A percentile compares a stretch with the other conserved stretches of the same genome.
Evolutionary conservation across 2,797 vertebrate genomes (phyloP).

Genomic region (Notolepis coatsorum): DNA sequence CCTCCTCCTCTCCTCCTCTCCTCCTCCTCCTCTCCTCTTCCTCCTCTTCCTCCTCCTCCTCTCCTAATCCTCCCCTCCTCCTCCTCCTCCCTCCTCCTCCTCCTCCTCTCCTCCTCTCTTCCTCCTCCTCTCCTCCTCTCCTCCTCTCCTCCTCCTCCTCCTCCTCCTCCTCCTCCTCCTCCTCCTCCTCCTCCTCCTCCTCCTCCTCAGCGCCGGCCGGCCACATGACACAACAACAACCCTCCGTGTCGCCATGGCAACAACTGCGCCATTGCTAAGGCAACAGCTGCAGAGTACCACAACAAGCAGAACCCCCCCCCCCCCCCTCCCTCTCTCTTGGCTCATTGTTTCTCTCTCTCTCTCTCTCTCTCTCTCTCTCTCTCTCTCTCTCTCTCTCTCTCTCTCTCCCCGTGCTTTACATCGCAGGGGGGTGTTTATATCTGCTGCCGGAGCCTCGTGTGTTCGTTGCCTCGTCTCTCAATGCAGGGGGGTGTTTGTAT

Average conservation of each 20-base stretch:
- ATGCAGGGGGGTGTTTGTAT: too few species aligned
- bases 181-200: neutral
- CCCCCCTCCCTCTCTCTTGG: too few species aligned
- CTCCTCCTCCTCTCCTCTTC: too few species aligned
- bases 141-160: too few species aligned
- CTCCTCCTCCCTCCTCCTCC: too few species aligned
- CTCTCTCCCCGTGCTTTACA: slow-evolving; percentile 19
- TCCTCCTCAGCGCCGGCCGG: slow-evolving; percentile 32
- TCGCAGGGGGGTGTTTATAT: too few species aligned
- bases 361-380: slow-evolving; percentile 23
- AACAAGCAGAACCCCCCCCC: slow-evolving; percentile 73
- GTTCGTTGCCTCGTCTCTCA: slow-evolving; percentile 49
- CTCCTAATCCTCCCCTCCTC: too few species aligned
- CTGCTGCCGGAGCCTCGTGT: slow-evolving; percentile 49
- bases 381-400: slow-evolving; percentile 1
- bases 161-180: too few species aligned
- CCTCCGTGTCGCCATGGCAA: slow-evolving; percentile 79
- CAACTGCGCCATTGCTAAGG: slow-evolving; percentile 85
- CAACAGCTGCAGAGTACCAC: slow-evolving; percentile 82
- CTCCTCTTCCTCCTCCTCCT: too few species aligned
- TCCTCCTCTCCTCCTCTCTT: too few species aligned
- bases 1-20: too few species aligned
- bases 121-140: too few species aligned
- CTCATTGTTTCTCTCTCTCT: slow-evolving; percentile 32
- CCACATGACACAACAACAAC: slow-evolving; percentile 78